Conservation (phyloP, 2,797 vertebrate genomes). For the Pangasius macronema region DNA sequence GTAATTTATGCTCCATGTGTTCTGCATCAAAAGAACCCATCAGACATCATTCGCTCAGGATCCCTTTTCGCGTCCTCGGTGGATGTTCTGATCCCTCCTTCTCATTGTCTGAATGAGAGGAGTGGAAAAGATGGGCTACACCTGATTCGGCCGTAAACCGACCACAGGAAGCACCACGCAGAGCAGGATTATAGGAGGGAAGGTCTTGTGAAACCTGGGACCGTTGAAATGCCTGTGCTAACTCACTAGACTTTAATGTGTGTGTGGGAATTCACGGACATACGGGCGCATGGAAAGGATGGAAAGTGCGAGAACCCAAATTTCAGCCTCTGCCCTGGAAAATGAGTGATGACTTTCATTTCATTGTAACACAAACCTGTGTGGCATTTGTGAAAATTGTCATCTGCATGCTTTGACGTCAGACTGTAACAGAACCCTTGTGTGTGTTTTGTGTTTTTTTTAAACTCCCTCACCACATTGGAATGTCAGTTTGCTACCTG, state of each 20-base stretch:
- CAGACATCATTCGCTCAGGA: not conserved
- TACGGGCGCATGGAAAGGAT: not conserved
- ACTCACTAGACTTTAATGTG: not conserved
- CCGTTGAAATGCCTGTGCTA: constrained; percentile 26
- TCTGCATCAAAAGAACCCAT: constrained; percentile 7
- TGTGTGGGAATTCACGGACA: not conserved
- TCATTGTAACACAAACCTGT: not conserved
- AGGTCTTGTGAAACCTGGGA: constrained; percentile 22
- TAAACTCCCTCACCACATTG: not conserved
- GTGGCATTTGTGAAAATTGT: not conserved
- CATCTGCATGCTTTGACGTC: not conserved
- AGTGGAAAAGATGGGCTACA: constrained; percentile 1
- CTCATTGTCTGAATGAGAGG: not conserved
- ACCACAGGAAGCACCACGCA: constrained; percentile 22
- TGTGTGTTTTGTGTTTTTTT: too few relatives aligned
- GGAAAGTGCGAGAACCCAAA: not conserved
- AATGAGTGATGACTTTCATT: not conserved
- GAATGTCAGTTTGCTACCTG: constrained; percentile 1
- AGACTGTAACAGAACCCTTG: not conserved
- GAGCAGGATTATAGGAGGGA: constrained; percentile 36
- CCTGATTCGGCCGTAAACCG: constrained; percentile 21
- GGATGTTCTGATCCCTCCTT: not conserved
- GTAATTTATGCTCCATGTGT: not conserved
- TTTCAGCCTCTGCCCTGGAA: not conserved
- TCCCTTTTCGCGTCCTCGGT: not conserved